Evolutionary conservation across 2,797 vertebrate species (phyloP).

Genomic region (Lepidocolaptes lacrymiger): DNA sequence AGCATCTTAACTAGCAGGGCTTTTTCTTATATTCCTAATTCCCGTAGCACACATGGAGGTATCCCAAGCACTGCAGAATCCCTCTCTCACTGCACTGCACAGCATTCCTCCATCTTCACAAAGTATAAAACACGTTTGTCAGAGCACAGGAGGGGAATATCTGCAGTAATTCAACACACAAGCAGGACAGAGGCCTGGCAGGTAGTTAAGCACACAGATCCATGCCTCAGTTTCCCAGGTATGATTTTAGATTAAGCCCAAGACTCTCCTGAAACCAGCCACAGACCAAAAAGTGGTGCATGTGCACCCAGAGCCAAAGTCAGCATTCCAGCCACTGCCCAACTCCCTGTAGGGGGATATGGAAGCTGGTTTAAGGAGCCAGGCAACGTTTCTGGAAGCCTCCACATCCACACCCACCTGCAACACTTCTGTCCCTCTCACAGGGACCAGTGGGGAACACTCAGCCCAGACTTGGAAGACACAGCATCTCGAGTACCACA

Average conservation of each 20-base stretch:
- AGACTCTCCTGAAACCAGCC: background rate
- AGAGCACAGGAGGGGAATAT: background rate
- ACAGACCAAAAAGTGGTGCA: background rate
- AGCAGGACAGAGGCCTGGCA: background rate
- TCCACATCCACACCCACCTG: background rate
- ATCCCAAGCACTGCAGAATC: background rate
- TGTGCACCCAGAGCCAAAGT: background rate
- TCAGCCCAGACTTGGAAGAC: background rate
- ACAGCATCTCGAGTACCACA: background rate
- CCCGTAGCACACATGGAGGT: background rate
- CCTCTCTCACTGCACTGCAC: background rate
- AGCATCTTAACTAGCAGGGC: background rate
- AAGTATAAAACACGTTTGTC: background rate
- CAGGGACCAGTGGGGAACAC: background rate
- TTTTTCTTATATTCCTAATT: background rate
- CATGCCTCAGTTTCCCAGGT: background rate
- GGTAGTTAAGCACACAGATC: background rate
- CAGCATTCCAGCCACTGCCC: background rate
- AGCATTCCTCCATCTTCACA: background rate
- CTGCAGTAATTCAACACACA: background rate
- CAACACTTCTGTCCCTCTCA: background rate
- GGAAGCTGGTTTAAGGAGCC: background rate
- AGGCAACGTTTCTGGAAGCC: background rate
- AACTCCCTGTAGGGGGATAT: background rate
- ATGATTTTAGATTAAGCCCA: background rate